Evolutionary conservation across 2,797 vertebrate species (phyloP), one percentile per base, ranked within the genome.

Genomic region (Synaphobranchus kaupii): DNA sequence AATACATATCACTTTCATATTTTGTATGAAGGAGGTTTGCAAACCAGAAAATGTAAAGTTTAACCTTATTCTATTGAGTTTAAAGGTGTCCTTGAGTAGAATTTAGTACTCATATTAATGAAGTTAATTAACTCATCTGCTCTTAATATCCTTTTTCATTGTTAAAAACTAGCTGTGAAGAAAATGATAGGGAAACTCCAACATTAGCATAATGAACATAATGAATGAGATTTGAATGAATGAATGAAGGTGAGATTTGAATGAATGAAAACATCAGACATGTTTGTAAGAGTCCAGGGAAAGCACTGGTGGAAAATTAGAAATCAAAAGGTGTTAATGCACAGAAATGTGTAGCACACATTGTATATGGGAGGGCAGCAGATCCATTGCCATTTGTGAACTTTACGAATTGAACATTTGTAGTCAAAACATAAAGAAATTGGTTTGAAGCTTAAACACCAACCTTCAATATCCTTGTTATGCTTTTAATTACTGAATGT

Each of bases 191-290:
- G 34, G 44, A 80, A 81, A 50, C 50, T 48, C 47, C 22, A 48
- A 10, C 3, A 81, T 81, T 81, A 81, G 47, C 78, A 81, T 81
- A 81, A 81, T 81, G 50, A 81, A 81, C 44, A 81, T n/a, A n/a
- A n/a, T n/a, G n/a, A n/a, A 50, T 50, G 25, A 81, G 78, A 81
- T 50, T 81, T 34, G 47, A 47, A 39, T 39, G 39, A 47, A 39
- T 39, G 39, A 39, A 39, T 39, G 39, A 39, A 39, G 39, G 39
- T 39, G 39, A 39, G 39, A 39, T 39, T 39, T 39, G 39, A 39
- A 2, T n/a, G 44, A 81, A 50, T 47, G 8, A 81, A 81, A 81
- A 47, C 73, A 81, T 48, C 47, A 50, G 78, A 50, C n/a, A 81
- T 81, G 44, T 50, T 76, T 44, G 71, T 76, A 44, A 76, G 73